Percentiles rank a stretch among this genome's conserved stretches.
phyloP scores from a whole-genome alignment of 2,113 vertebrate species.

The Anseranas semipalmata region DNA sequence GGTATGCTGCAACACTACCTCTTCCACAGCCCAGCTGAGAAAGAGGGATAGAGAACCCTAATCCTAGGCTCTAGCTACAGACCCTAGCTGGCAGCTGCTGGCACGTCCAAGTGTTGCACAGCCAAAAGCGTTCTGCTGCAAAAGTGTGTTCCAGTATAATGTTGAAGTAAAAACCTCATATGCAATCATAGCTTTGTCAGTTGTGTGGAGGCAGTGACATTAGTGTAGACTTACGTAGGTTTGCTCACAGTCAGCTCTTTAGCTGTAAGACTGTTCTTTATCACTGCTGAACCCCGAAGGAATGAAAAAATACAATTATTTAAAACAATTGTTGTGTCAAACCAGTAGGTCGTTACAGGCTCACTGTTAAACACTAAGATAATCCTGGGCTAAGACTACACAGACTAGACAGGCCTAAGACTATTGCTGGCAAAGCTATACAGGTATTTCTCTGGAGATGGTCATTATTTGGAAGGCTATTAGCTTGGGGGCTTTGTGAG shows the following conservation, averaged over 20 bases:
- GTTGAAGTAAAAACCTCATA: rapidly evolving
- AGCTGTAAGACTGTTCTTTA: not conserved
- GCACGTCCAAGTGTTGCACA: not conserved
- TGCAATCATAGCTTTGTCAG: not conserved
- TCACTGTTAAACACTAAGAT: not conserved
- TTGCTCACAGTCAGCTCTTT: not conserved
- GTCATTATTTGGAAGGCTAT: not conserved
- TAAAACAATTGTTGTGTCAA: not conserved
- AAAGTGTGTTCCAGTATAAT: not conserved
- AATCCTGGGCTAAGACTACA: not conserved
- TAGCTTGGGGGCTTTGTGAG: not conserved
- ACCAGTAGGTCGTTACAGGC: not conserved
- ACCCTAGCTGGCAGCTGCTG: not conserved
- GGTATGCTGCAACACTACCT: not conserved
- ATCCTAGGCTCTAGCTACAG: not conserved
- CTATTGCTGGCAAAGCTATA: not conserved
- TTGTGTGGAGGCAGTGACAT: not conserved
- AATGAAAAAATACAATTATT: too few relatives aligned
- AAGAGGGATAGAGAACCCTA: not conserved
- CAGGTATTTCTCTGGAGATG: not conserved
- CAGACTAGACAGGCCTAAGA: too few relatives aligned
- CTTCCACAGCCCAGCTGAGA: not conserved
- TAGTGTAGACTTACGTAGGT: rapidly evolving
- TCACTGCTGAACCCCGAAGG: not conserved
- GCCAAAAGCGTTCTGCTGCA: rapidly evolving